These are phyloP conservation scores for Epinotia bilunana DNA, from an alignment of 2,888 invertebrate species.

Conservation along the genomic window DNA sequence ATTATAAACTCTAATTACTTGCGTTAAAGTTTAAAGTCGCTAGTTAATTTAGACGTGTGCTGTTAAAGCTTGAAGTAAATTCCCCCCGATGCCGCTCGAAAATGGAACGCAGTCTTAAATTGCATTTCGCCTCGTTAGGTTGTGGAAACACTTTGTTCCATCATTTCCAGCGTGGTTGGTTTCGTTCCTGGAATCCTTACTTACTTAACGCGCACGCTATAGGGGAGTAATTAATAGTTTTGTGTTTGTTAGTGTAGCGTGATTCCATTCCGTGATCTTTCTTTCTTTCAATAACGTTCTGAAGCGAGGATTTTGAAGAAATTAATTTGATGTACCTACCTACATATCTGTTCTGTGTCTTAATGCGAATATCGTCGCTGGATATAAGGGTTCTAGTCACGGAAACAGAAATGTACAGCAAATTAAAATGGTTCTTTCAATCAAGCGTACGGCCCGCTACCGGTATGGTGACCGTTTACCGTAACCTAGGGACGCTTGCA, in stretches of 20 bases:
- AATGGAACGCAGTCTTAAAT: constrained; percentile 22
- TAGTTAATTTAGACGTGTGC: neutral
- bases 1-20: neutral
- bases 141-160: constrained; percentile 15
- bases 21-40: neutral
- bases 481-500: too few species aligned
- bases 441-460: too few species aligned
- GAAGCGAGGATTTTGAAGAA: neutral
- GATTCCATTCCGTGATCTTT: too few species aligned
- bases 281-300: too few species aligned
- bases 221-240: neutral
- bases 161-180: constrained; percentile 1
- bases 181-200: constrained; percentile 12
- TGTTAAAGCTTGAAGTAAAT: neutral
- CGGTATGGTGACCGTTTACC: too few species aligned
- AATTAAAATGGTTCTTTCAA: too few species aligned
- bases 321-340: neutral
- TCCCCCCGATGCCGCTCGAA: constrained; percentile 1
- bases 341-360: too few species aligned
- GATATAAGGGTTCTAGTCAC: too few species aligned
- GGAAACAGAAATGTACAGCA: too few species aligned
- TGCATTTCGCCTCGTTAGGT: constrained; percentile 22
- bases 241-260: neutral
- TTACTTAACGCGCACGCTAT: neutral
- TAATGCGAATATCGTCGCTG: too few species aligned